These are phyloP conservation scores for Dryocosmus kuriphilus DNA, from an alignment of 2,888 invertebrate species.

Conservation along the genomic window DNA sequence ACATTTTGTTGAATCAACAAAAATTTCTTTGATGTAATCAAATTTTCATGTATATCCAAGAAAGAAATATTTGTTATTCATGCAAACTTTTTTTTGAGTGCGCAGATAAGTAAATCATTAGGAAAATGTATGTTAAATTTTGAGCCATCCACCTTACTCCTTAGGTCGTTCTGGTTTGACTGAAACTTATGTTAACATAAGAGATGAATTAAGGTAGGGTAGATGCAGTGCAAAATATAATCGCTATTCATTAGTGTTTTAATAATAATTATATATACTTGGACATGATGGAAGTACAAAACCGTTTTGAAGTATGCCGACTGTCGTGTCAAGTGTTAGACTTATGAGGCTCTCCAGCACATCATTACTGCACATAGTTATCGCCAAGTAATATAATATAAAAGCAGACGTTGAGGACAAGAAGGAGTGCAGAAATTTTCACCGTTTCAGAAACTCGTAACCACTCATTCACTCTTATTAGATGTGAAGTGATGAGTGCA, in stretches of 20 bases:
- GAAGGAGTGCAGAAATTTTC: conserved; percentile 27
- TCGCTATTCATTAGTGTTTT: conserved; percentile 62
- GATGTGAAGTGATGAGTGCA: conserved; percentile 6
- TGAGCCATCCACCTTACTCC: background rate
- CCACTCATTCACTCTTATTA: conserved; percentile 25
- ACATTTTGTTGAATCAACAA: no score
- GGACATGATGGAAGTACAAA: conserved; percentile 49
- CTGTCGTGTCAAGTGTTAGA: conserved; percentile 55
- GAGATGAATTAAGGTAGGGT: background rate
- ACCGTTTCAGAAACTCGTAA: conserved; percentile 10
- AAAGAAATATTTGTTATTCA: no score
- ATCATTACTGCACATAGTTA: conserved; percentile 63
- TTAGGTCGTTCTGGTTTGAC: background rate
- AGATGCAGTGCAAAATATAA: conserved; percentile 43
- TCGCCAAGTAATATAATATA: conserved; percentile 41
- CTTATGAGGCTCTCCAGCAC: conserved; percentile 52
- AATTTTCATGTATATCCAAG: no score
- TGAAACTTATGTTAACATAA: conserved; percentile 1
- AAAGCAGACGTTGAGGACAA: conserved; percentile 13
- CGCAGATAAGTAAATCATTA: background rate
- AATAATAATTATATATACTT: conserved; percentile 57
- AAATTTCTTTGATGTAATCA: no score
- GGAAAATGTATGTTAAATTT: background rate
- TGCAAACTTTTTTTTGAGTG: no score
- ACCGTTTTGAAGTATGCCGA: conserved; percentile 43